Base-by-base conservation (phyloP, 1,140 invertebrate species). In the Schlechtendalia chinensis region DNA sequence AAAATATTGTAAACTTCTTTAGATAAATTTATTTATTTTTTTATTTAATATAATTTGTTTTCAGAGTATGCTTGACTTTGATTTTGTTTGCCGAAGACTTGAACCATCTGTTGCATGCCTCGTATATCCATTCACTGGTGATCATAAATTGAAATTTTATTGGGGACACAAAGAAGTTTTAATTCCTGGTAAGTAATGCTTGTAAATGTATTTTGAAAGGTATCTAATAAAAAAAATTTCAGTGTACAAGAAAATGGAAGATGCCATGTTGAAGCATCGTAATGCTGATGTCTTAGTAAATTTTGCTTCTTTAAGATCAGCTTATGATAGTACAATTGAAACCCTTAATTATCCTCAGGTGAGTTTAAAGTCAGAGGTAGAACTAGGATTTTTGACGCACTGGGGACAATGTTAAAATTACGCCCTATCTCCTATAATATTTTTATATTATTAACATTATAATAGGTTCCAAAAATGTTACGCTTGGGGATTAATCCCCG, bases 81-180 rank as follows among this genome's bases (percentile, higher is more conserved):
- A 99, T 87, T 99, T 98, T 87, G 96, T 98, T 17, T 99, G 97
- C 86, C 91, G 94, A 24, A 90, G 98, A 82, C 88, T 90, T 81
- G 92, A 95, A 83, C 93, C 93, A 5, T 94, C 92, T 4, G 93
- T 99, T 1, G 96, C 95, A 6, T 97, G 97, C 45, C 94, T 99
- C 84, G 96, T 99, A 17, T 99, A 99, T 88, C 98, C 98, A 5
- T 98, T 97, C 86, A 98, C 96, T 6, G 98, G 97, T 1, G 97
- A 99, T 88, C 97, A 99, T 85, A 98, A 98, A 85, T 96, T 98
- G 86, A 99, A 99, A 87, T 99, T 97, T 87, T 99, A 99, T 85
- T 99, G 97, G 94, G 98, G 98, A 1, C 97, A 99, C 86, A 98
- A 98, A 85, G 98, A 99, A 86, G 93, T 98, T 61, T 90, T 98